Percentiles rank a stretch among this genome's conserved stretches.
phyloP scores from a whole-genome alignment of 1,140 invertebrate genomes.

The Drosophila bifasciata region DNA sequence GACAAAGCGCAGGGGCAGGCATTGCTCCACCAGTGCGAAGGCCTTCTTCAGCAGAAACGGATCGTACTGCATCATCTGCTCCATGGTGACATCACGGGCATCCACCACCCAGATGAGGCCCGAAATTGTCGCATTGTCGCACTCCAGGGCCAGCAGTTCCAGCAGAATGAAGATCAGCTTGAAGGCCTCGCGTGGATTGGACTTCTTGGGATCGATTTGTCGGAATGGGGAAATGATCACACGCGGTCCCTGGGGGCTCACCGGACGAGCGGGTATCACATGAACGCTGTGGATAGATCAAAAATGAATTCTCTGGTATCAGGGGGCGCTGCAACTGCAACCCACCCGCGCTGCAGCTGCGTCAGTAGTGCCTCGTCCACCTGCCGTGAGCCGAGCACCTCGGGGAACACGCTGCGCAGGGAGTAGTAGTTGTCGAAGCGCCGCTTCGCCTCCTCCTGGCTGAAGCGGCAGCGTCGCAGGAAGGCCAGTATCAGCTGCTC shows the following conservation, averaged over 20 bases:
- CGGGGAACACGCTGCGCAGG: constrained; percentile 86
- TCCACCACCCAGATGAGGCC: constrained; percentile 67
- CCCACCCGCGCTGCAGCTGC: constrained; percentile 85
- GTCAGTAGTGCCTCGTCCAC: constrained; percentile 74
- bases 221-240: constrained; percentile 72
- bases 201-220: constrained; percentile 70
- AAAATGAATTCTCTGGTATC: background rate
- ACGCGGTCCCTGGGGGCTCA: constrained; percentile 49
- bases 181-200: constrained; percentile 66
- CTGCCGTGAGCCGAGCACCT: constrained; percentile 84
- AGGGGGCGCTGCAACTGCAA: background rate
- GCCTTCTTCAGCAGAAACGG: constrained; percentile 66
- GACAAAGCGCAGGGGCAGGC: constrained; percentile 59
- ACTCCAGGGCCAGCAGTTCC: constrained; percentile 71
- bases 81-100: constrained; percentile 62
- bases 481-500: constrained; percentile 87
- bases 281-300: constrained; percentile 72
- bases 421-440: constrained; percentile 88
- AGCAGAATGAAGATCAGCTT: constrained; percentile 71
- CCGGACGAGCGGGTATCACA: constrained; percentile 59
- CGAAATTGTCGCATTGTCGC: constrained; percentile 60
- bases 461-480: constrained; percentile 88
- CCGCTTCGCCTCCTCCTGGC: constrained; percentile 87
- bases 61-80: constrained; percentile 77
- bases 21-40: constrained; percentile 64